Conservation (phyloP, 2,113 vertebrate species). For the Cinclus mexicanus region DNA sequence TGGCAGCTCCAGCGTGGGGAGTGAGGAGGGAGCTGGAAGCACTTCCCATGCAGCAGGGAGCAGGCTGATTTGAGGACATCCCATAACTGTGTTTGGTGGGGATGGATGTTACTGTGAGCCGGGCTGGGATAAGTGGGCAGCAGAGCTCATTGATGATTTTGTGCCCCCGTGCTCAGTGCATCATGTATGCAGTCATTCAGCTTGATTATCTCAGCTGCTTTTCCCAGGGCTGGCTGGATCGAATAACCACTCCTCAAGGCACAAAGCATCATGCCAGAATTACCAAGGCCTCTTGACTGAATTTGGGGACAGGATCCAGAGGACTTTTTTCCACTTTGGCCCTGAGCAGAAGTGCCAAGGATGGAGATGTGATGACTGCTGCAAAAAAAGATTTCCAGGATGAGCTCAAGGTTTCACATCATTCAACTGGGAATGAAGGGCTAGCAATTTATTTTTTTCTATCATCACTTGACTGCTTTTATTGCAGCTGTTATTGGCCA, state of each 20-base stretch:
- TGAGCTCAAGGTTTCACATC: neutral
- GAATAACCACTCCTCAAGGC: neutral
- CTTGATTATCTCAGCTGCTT: neutral
- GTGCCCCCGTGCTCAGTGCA: neutral
- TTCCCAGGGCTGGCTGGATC: neutral
- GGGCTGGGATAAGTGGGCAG: neutral
- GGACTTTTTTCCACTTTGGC: neutral
- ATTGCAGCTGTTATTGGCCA: neutral
- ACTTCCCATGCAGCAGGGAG: neutral
- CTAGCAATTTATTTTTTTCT: neutral
- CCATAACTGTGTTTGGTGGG: neutral
- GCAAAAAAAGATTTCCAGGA: neutral
- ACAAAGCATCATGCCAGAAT: neutral
- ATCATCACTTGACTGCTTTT: neutral
- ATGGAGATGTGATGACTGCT: neutral
- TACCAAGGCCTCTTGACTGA: neutral
- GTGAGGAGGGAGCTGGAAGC: neutral
- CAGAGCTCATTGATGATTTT: neutral
- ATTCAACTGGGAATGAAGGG: neutral
- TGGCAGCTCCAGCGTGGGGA: neutral
- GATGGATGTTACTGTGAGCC: fast-evolving
- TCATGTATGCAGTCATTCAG: neutral
- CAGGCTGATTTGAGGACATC: fast-evolving
- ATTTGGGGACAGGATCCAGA: neutral
- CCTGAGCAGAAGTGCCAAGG: neutral